Evolutionary conservation across 2,113 vertebrate genomes (phyloP).

Genomic region (Datnioides undecimradiatus): DNA sequence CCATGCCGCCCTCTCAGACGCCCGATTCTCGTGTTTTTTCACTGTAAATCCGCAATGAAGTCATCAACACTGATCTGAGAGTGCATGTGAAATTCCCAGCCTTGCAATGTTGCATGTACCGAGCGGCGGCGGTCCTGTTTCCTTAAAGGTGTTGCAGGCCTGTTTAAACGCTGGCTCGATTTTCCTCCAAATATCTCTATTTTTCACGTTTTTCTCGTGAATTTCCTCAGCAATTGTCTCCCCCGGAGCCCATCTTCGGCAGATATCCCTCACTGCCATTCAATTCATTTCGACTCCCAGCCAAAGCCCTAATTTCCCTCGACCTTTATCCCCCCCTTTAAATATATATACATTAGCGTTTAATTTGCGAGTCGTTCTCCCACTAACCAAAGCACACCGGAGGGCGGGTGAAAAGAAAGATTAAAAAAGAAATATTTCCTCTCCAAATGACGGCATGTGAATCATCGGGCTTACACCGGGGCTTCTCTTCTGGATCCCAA

Average conservation of each 20-base stretch:
- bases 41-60: slow-evolving; percentile 82
- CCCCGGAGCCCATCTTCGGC: slow-evolving; percentile 73
- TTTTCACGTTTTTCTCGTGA: slow-evolving; percentile 19
- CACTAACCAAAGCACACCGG: slow-evolving; percentile 49
- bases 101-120: slow-evolving; percentile 63
- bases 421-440: slow-evolving; percentile 77
- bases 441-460: slow-evolving; percentile 83
- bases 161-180: slow-evolving; percentile 15
- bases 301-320: slow-evolving; percentile 36
- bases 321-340: not conserved
- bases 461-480: slow-evolving; percentile 73
- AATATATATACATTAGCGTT: slow-evolving; percentile 3
- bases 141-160: slow-evolving; percentile 37
- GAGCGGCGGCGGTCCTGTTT: slow-evolving; percentile 54
- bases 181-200: not conserved
- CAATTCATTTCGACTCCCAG: slow-evolving; percentile 70
- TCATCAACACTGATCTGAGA: slow-evolving; percentile 71
- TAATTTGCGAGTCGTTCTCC: slow-evolving; percentile 38
- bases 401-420: slow-evolving; percentile 32
- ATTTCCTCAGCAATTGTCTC: slow-evolving; percentile 70
- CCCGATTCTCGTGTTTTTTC: slow-evolving; percentile 73
- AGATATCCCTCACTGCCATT: slow-evolving; percentile 70
- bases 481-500: slow-evolving; percentile 53
- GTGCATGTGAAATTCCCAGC: slow-evolving; percentile 64
- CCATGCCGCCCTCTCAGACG: slow-evolving; percentile 74